Evolutionary conservation across 2,888 invertebrate genomes (phyloP).

Genomic region (Sarcophaga caerulescens): DNA sequence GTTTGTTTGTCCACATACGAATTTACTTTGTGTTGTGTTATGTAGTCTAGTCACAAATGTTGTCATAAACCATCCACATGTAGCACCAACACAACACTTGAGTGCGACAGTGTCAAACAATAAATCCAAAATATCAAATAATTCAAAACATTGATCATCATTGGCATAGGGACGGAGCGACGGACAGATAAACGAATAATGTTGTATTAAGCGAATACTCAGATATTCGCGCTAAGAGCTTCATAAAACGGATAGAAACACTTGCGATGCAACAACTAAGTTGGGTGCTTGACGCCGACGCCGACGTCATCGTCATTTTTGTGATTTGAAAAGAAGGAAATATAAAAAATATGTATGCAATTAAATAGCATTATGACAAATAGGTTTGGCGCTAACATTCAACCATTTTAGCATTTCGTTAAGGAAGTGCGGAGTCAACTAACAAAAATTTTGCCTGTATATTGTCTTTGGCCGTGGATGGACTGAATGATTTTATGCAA

Average conservation of each 20-base stretch:
- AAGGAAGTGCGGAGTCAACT: constrained; percentile 59
- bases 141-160: constrained; percentile 79
- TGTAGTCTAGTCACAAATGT: constrained; percentile 63
- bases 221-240: background rate
- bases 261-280: background rate
- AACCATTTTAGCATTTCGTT: constrained; percentile 53
- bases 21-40: background rate
- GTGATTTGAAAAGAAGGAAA: constrained; percentile 63
- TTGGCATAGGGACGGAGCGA: constrained; percentile 6
- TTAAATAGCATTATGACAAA: constrained; percentile 75
- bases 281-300: constrained; percentile 8
- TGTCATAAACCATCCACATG: constrained; percentile 70
- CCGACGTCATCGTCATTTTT: constrained; percentile 47
- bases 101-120: constrained; percentile 76
- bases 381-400: constrained; percentile 76
- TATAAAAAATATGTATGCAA: background rate
- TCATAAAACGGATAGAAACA: too few relatives aligned
- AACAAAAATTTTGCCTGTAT: background rate
- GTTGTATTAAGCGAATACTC: background rate
- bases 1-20: background rate
- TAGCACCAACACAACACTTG: constrained; percentile 68
- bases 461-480: constrained; percentile 53
- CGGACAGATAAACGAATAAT: constrained; percentile 3
- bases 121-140: constrained; percentile 77
- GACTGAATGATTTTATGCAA: constrained; percentile 35